These are phyloP conservation scores for Andrena cerasifolii DNA, from an alignment of 1,140 invertebrate genomes.

Conservation along the genomic window DNA sequence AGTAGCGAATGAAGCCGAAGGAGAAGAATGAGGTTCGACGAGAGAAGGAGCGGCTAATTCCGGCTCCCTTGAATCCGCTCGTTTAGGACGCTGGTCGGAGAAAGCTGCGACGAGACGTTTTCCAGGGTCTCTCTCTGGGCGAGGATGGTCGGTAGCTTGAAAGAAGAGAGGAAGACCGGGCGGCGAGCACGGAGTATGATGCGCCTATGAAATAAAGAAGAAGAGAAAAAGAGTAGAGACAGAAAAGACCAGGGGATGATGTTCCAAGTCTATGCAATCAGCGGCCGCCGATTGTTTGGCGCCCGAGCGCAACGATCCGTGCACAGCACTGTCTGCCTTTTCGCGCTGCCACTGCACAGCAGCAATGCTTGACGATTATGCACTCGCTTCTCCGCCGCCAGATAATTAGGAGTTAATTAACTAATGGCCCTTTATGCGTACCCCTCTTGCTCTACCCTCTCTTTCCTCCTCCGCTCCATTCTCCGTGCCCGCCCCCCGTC, in stretches of 20 bases:
- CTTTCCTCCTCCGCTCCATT: slow-evolving; percentile 48
- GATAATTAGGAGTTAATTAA: slow-evolving; percentile 81
- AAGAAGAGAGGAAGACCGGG: slow-evolving; percentile 25
- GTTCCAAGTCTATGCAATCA: slow-evolving; percentile 61
- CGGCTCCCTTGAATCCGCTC: slow-evolving; percentile 6
- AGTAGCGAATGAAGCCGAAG: slow-evolving; percentile 33
- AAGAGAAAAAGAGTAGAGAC: slow-evolving; percentile 13
- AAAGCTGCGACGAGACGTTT: slow-evolving; percentile 33
- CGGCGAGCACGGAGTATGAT: slow-evolving; percentile 17
- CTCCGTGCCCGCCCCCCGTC: not conserved
- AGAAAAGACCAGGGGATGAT: slow-evolving; percentile 53
- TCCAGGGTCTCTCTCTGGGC: not conserved
- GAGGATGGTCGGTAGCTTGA: slow-evolving; percentile 1
- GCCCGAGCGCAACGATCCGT: slow-evolving; percentile 73
- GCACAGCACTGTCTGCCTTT: slow-evolving; percentile 70
- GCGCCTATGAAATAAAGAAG: slow-evolving; percentile 53
- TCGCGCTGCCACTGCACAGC: slow-evolving; percentile 63
- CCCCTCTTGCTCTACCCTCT: slow-evolving; percentile 60
- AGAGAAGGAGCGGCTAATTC: slow-evolving; percentile 28
- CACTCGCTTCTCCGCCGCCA: slow-evolving; percentile 71
- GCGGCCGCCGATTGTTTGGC: slow-evolving; percentile 73
- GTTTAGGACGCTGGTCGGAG: slow-evolving; percentile 6
- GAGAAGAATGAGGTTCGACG: slow-evolving; percentile 37
- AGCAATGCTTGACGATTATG: slow-evolving; percentile 72
- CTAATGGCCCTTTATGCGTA: slow-evolving; percentile 78